These are phyloP conservation scores for Onthophagus taurus DNA, from an alignment of 1,140 invertebrate genomes.

Conservation along the genomic window DNA sequence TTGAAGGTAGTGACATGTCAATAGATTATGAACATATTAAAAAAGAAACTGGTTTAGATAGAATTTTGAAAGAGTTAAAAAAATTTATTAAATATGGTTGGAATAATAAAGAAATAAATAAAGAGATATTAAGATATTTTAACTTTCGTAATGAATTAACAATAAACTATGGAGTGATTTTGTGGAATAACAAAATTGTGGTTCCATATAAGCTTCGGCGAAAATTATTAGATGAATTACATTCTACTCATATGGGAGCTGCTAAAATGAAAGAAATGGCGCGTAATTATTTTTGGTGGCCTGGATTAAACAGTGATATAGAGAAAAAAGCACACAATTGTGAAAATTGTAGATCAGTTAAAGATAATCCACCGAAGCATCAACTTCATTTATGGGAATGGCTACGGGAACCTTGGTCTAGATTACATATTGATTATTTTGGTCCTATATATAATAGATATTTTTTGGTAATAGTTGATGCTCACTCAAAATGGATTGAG, in stretches of 20 bases:
- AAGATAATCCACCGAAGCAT: neutral
- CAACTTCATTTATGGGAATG: conserved; percentile 7
- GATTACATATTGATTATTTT: conserved; percentile 41
- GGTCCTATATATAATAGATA: conserved; percentile 27
- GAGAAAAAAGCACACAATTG: conserved; percentile 18
- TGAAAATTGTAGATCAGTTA: neutral
- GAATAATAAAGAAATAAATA: no score
- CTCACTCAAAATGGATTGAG: conserved; percentile 34
- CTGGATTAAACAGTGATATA: conserved; percentile 19
- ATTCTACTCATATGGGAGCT: conserved; percentile 27
- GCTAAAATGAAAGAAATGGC: conserved; percentile 31
- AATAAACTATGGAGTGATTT: no score
- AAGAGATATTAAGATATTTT: no score
- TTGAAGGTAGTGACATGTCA: no score
- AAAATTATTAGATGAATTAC: conserved; percentile 27
- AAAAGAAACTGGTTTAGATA: no score
- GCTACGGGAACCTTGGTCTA: conserved; percentile 33
- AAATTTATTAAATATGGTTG: no score
- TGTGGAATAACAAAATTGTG: conserved; percentile 28
- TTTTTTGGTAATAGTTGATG: conserved; percentile 32
- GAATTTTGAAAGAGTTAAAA: no score
- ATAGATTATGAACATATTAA: no score
- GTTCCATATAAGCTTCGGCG: conserved; percentile 22
- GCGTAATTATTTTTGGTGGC: conserved; percentile 25
- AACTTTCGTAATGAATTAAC: no score